phyloP scores from a whole-genome alignment of 1,140 invertebrate genomes.

The Lepidostoma basale region DNA sequence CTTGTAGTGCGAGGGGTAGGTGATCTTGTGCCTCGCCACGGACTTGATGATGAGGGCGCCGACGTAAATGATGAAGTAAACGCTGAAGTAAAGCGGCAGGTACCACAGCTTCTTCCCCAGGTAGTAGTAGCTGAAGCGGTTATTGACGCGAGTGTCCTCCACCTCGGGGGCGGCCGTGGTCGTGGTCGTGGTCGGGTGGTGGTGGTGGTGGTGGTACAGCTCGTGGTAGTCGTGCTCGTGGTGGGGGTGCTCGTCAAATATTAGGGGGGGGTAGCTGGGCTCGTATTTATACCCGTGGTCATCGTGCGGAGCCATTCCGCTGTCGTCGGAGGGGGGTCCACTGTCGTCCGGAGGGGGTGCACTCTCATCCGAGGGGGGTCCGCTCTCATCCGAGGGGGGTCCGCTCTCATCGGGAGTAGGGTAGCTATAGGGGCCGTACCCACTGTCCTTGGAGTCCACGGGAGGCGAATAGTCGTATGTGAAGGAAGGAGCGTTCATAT shows the following conservation, averaged over 20 bases:
- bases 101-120: conserved; percentile 83
- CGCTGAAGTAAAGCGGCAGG: conserved; percentile 80
- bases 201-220: conserved; percentile 49
- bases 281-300: conserved; percentile 34
- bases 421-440: conserved; percentile 29
- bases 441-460: conserved; percentile 1
- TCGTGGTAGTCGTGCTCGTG: conserved; percentile 57
- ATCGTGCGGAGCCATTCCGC: conserved; percentile 26
- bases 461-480: conserved; percentile 51
- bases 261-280: conserved; percentile 43
- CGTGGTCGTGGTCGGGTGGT: conserved; percentile 55
- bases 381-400: neutral
- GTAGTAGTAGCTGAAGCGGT: conserved; percentile 81
- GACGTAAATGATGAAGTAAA: conserved; percentile 83
- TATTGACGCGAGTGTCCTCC: conserved; percentile 70
- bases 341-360: no score
- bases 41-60: conserved; percentile 78
- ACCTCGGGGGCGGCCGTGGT: conserved; percentile 61
- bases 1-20: conserved; percentile 53
- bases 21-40: conserved; percentile 75
- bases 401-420: conserved; percentile 30
- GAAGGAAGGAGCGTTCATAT: conserved; percentile 50
- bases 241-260: conserved; percentile 52
- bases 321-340: no score
- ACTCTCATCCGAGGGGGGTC: no score